These are phyloP conservation scores for Tanypteryx hageni DNA, from an alignment of 2,888 invertebrate species.

Conservation along the genomic window DNA sequence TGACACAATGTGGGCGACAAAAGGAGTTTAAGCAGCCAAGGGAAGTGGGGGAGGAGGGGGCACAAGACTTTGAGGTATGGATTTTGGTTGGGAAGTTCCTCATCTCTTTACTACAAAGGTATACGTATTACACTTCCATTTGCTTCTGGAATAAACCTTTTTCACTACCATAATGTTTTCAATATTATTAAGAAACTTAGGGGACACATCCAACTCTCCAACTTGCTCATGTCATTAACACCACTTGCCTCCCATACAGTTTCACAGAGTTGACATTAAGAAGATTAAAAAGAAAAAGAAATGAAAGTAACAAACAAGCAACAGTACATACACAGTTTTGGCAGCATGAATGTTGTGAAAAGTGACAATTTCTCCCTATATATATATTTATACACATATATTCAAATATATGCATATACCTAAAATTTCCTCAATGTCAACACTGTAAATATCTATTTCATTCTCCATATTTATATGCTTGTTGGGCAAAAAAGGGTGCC, in stretches of 20 bases:
- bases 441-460: constrained; percentile 56
- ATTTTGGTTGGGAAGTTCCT: constrained; percentile 62
- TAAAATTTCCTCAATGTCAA: constrained; percentile 59
- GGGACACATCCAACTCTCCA: constrained; percentile 64
- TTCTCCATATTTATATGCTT: constrained; percentile 51
- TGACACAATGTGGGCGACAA: constrained; percentile 35
- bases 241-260: constrained; percentile 61
- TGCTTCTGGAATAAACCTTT: constrained; percentile 62
- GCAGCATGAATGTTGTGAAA: constrained; percentile 63
- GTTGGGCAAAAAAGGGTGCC: constrained; percentile 51
- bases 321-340: constrained; percentile 61
- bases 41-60: constrained; percentile 47
- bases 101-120: constrained; percentile 64
- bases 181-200: constrained; percentile 62
- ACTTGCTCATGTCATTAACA: constrained; percentile 62
- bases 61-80: constrained; percentile 59
- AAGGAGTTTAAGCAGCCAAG: constrained; percentile 54
- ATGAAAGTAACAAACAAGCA: constrained; percentile 61
- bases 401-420: constrained; percentile 42
- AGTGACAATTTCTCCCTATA: constrained; percentile 56
- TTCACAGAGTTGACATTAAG: constrained; percentile 64
- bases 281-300: constrained; percentile 52
- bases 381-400: constrained; percentile 40
- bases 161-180: constrained; percentile 57
- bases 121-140: constrained; percentile 64